Base-by-base conservation (phyloP, 1,140 invertebrate genomes). In the Planococcus citri region DNA sequence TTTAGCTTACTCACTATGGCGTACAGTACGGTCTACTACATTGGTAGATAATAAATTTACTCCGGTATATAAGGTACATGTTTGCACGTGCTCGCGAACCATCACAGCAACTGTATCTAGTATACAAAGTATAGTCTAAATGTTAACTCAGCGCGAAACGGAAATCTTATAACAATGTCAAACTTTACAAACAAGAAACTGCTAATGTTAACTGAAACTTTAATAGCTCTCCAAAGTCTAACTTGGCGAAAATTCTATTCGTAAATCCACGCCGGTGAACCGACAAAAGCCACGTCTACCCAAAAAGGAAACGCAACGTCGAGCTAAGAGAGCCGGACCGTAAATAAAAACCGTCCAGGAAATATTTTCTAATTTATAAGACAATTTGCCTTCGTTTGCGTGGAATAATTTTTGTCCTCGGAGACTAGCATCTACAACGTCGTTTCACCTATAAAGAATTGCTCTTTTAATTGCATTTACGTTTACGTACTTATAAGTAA, bases 361-460 rank as follows among this genome's bases (percentile, higher is more conserved):
- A 51, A 51, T 51, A 51, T 51, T 51, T 51, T 51, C 41, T 51
- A 51, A 51, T 51, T 51, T 51, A 51, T 51, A 51, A 51, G 41
- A 51, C 41, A 51, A 51, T 51, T 51, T 51, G 6, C 2, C 41
- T 51, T 51, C 41, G 41, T 51, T 51, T 51, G 41, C 17, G 41
- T 20, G 41, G 41, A 51, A 51, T 51, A 51, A 51, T 51, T 51
- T 51, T 14, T 51, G 41, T 20, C 41, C 41, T 51, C 17, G 41
- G 41, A 51, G 41, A 17, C 4, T 33, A 33, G 3, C 12, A n/a
- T n/a, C n/a, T n/a, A n/a, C n/a, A 6, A 33, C 29, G 29, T 12
- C 29, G 12, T 33, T 33, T 33, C 12, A 33, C 3, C 29, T n/a
- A n/a, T n/a, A n/a, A n/a, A 33, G 12, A 33, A 12, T 33, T 33